Percentiles rank a stretch among this genome's conserved stretches.
Conservation (phyloP, 2,113 vertebrate genomes). For the Catagonus wagneri region DNA sequence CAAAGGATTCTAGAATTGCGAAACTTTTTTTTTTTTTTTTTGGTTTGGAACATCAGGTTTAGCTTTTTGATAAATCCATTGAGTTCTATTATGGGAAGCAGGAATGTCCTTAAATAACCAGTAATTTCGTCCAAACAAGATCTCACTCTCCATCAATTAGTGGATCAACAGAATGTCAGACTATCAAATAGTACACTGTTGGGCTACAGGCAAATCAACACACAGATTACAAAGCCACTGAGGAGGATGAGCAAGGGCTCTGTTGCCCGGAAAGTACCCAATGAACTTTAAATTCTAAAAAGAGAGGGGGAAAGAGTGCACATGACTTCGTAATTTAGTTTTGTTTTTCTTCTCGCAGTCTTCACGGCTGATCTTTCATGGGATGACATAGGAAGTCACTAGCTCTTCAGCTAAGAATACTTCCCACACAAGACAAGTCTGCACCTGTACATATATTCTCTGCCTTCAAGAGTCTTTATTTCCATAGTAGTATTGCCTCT, state of each 20-base stretch:
- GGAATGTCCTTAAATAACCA: conserved; percentile 15
- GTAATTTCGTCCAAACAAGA: conserved; percentile 56
- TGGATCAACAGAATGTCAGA: neutral
- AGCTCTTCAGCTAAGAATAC: neutral
- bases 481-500: conserved; percentile 44
- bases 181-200: neutral
- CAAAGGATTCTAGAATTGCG: conserved; percentile 26
- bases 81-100: conserved; percentile 44
- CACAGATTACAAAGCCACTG: conserved; percentile 12
- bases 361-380: neutral
- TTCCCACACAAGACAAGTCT: neutral
- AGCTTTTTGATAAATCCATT: conserved; percentile 32
- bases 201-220: neutral
- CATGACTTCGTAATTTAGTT: conserved; percentile 5
- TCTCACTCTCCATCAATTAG: conserved; percentile 35
- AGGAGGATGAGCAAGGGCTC: neutral
- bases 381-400: neutral
- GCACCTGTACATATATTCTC: neutral
- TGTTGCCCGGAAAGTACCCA: neutral
- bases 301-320: neutral
- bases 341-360: neutral
- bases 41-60: conserved; percentile 20
- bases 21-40: neutral
- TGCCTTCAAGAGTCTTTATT: conserved; percentile 39
- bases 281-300: neutral